Percentiles rank a stretch among this genome's conserved stretches.
Conservation (phyloP, 35 echinoderm and acorn worm genomes). For the Amphiura filiformis region DNA sequence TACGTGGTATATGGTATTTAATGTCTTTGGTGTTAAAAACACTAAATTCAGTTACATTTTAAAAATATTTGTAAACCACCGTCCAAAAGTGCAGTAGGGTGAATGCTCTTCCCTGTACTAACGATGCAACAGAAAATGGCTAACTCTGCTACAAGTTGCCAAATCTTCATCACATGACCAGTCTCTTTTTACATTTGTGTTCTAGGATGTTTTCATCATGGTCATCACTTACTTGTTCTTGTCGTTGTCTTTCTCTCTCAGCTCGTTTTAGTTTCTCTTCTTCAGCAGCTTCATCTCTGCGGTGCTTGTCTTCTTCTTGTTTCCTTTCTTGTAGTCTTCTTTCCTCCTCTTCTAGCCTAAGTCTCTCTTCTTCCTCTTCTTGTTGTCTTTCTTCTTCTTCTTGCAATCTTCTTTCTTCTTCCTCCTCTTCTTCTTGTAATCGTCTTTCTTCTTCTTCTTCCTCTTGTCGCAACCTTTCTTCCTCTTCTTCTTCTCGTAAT, state of each 20-base stretch:
- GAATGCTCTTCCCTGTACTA: too few relatives aligned
- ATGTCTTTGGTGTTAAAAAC: too few relatives aligned
- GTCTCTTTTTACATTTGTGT: neutral
- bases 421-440: neutral
- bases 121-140: too few relatives aligned
- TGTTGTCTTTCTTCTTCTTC: neutral
- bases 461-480: neutral
- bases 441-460: neutral
- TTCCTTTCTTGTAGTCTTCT: neutral
- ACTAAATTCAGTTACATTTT: too few relatives aligned
- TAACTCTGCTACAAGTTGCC: neutral
- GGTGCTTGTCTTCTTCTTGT: neutral
- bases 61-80: too few relatives aligned
- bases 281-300: neutral
- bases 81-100: too few relatives aligned
- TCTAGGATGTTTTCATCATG: neutral
- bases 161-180: neutral
- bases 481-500: neutral
- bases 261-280: neutral
- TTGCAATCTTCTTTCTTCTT: neutral
- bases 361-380: neutral
- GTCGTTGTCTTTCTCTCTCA: neutral
- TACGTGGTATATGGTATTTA: too few relatives aligned
- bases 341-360: neutral
- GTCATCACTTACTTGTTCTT: neutral